Conservation (phyloP, 2,888 invertebrate species). For the Cactoblastis cactorum region DNA sequence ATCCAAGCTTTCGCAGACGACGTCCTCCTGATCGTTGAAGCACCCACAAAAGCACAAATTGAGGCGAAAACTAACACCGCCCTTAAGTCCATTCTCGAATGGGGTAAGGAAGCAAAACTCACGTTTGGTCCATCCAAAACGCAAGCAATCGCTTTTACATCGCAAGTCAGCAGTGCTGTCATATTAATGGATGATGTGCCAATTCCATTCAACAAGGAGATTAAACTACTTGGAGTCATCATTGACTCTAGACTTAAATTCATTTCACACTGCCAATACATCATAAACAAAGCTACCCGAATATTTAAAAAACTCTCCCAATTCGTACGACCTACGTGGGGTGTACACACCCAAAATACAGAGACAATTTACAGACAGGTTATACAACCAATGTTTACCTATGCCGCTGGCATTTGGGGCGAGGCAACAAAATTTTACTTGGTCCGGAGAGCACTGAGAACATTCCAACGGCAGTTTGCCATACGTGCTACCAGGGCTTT, state of each 20-base stretch:
- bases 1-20: neutral
- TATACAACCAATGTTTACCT: no score
- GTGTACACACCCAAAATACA: no score
- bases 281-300: neutral
- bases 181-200: neutral
- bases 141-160: constrained; percentile 9
- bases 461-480: no score
- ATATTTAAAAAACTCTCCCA: no score
- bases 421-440: no score
- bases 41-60: neutral
- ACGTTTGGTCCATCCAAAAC: constrained; percentile 12
- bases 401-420: no score
- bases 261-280: neutral
- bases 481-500: no score
- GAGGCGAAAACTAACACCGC: neutral
- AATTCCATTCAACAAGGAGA: neutral
- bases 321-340: no score
- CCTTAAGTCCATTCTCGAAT: neutral
- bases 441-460: no score
- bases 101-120: constrained; percentile 10
- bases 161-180: neutral
- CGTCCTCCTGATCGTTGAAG: neutral
- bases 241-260: neutral
- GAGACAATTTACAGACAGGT: no score
- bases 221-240: neutral